phyloP scores from a whole-genome alignment of 2,888 invertebrate species.

The Erebia ligea region DNA sequence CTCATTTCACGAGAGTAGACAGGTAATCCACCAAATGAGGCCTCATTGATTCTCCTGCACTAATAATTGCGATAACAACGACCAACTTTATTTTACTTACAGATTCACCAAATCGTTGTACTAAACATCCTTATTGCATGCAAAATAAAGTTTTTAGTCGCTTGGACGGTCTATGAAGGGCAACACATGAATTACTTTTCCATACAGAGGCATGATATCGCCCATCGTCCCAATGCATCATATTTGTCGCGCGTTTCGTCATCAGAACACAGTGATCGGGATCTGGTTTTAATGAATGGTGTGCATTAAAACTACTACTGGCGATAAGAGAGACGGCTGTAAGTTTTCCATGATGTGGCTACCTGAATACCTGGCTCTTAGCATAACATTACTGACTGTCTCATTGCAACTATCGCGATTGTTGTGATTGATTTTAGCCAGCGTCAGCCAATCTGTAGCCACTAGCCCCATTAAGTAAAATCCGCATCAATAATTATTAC shows the following conservation, averaged over 20 bases:
- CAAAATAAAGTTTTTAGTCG: constrained; percentile 43
- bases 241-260: constrained; percentile 78
- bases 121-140: constrained; percentile 33
- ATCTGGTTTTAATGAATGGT: constrained; percentile 66
- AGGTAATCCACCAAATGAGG: constrained; percentile 74
- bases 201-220: constrained; percentile 61
- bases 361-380: no score
- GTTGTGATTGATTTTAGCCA: no score
- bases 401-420: no score
- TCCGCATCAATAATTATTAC: no score
- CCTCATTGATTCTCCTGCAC: constrained; percentile 75
- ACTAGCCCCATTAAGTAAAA: no score
- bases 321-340: constrained; percentile 4
- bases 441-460: no score
- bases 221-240: constrained; percentile 75
- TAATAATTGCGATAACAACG: constrained; percentile 69
- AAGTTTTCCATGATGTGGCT: neutral
- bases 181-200: constrained; percentile 47
- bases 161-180: constrained; percentile 23
- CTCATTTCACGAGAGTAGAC: constrained; percentile 65
- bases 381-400: no score
- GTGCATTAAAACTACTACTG: constrained; percentile 53
- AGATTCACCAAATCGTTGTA: constrained; percentile 13
- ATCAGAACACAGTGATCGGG: constrained; percentile 59
- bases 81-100: constrained; percentile 34